Evolutionary conservation across 1,140 invertebrate genomes (phyloP), one percentile per base, ranked within the genome.

Genomic region (Drosophila insularis): DNA sequence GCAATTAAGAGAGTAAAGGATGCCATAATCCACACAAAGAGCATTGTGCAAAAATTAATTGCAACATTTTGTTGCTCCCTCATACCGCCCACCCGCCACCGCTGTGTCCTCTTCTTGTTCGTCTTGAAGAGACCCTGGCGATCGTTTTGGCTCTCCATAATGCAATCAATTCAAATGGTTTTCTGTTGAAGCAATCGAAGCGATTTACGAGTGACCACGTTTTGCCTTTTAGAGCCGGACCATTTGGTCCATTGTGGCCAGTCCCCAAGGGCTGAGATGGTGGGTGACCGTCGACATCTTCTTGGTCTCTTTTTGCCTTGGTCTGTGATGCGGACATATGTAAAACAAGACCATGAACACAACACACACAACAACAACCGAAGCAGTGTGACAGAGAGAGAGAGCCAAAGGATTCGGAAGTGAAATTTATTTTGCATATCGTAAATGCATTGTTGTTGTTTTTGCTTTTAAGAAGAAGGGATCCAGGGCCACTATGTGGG

Each of bases 361-460:
- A 37, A 37, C 10, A 27, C 35, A 11, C 35, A 86, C 74, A 67
- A 67, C 50, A 75, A 46, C 23, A 27, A 27, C 23, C 23, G 23
- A 4, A 14, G 65, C 74, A 78, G 76, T 35, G 39, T 63, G 66
- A 35, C 65, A 61, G 66, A 70, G 32, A 35, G 69, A 61, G 66
- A 70, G 32, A 14, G 40, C 3, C 73, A 78, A 82, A 80, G 80
- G 86, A 80, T 90, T 90, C 80, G 89, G 89, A 90, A 90, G 89
- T 90, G 89, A 90, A 90, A 90, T 89, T 89, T 90, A 90, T 90
- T 90, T 89, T 91, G 85, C 85, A 90, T 91, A 89, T 84, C 68
- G 68, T 59, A 56, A 23, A 54, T 66, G 72, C 73, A 87, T 82
- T 87, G 84, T 89, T 68, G 80, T 62, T 23, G 7, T 32, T 32